These are phyloP conservation scores for Carassius carassius DNA, from an alignment of 2,113 vertebrate genomes.

Conservation along the genomic window DNA sequence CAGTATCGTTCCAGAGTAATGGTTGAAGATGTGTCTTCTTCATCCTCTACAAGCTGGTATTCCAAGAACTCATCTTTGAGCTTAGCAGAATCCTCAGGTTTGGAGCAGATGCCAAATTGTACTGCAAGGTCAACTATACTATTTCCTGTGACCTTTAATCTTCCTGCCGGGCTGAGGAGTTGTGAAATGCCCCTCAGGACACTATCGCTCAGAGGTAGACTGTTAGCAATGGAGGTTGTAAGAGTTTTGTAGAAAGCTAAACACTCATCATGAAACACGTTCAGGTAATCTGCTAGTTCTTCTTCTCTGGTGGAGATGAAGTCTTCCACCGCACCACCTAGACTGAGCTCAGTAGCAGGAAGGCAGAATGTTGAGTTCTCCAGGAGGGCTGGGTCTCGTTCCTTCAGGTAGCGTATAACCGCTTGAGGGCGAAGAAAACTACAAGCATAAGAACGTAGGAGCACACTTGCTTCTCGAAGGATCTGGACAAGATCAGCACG, in stretches of 20 bases:
- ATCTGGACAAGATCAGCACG: slow-evolving; percentile 62
- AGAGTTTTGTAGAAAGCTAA: slow-evolving; percentile 68
- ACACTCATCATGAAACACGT: slow-evolving; percentile 54
- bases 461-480: slow-evolving; percentile 65
- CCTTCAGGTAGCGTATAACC: slow-evolving; percentile 64
- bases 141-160: slow-evolving; percentile 55
- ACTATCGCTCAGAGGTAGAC: slow-evolving; percentile 63
- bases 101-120: slow-evolving; percentile 64
- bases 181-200: slow-evolving; percentile 62
- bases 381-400: slow-evolving; percentile 63
- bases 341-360: slow-evolving; percentile 50
- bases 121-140: slow-evolving; percentile 62
- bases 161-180: slow-evolving; percentile 66
- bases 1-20: slow-evolving; percentile 66
- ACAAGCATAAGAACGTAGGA: slow-evolving; percentile 67
- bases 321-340: slow-evolving; percentile 64
- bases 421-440: slow-evolving; percentile 70
- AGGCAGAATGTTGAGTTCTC: slow-evolving; percentile 61
- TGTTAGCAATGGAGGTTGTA: slow-evolving; percentile 60
- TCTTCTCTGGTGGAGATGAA: slow-evolving; percentile 56
- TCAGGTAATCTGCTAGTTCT: slow-evolving; percentile 35
- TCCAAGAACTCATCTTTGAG: slow-evolving; percentile 69
- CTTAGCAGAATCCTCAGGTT: slow-evolving; percentile 54
- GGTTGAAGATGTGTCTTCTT: neutral
- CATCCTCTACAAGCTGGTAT: slow-evolving; percentile 62